These are phyloP conservation scores for Hormiphora californensis DNA, from an alignment of 37 sponge, comb jelly and placozoan species.

Conservation along the genomic window DNA sequence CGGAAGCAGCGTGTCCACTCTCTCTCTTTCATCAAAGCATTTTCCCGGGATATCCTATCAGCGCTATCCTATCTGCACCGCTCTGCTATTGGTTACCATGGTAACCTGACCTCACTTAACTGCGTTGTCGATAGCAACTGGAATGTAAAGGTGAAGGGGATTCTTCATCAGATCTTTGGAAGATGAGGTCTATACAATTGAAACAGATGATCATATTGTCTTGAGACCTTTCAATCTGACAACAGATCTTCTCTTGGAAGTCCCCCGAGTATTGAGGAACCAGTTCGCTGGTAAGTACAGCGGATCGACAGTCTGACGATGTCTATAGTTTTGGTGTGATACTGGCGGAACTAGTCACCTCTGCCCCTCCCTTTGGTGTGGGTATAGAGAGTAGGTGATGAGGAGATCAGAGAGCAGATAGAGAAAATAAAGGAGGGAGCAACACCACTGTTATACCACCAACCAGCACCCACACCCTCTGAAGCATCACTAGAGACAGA, in stretches of 20 bases:
- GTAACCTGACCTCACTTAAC: slow-evolving; percentile 23
- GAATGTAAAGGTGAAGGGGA: slow-evolving; percentile 29
- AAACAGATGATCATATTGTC: too few relatives aligned
- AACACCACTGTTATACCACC: slow-evolving; percentile 4
- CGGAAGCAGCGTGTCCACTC: neutral
- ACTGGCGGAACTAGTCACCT: neutral
- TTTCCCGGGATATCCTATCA: neutral
- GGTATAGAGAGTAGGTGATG: too few relatives aligned
- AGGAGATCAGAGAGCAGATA: neutral
- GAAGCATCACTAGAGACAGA: too few relatives aligned
- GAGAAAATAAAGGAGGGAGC: neutral
- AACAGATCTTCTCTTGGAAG: too few relatives aligned
- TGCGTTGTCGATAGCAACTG: slow-evolving; percentile 45
- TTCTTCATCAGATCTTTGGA: too few relatives aligned
- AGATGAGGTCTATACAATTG: too few relatives aligned
- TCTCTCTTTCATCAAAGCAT: slow-evolving; percentile 2
- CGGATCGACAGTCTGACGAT: too few relatives aligned
- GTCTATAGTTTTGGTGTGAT: slow-evolving; percentile 28
- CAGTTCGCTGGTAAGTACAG: too few relatives aligned
- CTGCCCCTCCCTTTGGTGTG: slow-evolving; percentile 1
- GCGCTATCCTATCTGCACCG: slow-evolving; percentile 28
- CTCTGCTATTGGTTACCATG: neutral
- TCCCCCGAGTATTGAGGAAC: too few relatives aligned
- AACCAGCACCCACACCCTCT: too few relatives aligned
- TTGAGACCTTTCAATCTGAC: too few relatives aligned